Evolutionary conservation across 2,888 invertebrate species (phyloP), one percentile per base, ranked within the genome.

Genomic region (Eumerus sabulonum): DNA sequence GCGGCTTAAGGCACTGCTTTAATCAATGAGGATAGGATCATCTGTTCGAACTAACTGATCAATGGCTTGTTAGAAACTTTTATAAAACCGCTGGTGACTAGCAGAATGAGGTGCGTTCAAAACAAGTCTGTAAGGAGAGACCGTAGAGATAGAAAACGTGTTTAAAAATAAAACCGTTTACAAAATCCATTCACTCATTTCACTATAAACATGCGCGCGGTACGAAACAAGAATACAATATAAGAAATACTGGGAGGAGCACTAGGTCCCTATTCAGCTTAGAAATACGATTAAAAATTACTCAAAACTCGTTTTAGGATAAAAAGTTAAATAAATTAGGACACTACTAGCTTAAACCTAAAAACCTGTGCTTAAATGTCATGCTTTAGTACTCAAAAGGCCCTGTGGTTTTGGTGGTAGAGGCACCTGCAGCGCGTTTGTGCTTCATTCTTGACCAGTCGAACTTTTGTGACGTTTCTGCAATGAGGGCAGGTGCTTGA

Each of bases 401-500:
- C 17, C 40, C 38, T 7, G 18, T 40, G 17, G 59, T 27, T 27
- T 2, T 7, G 27, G 27, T 7, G 27, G 27, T 4, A 7, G 27
- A 27, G 27, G 27, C 27, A 27, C 27, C 51, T 13, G 54, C n/a
- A 1, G 40, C n/a, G 63, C 81, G 72, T 54, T 83, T 71, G 12
- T 79, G 48, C 44, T 79, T 73, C 12, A 79, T 64, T 7, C 74
- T 45, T 18, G 79, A 74, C 79, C 79, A 79, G 47, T 79, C 79
- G 18, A 79, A 79, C 18, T 79, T 79, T 38, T 79, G 74, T 9
- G 63, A 63, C n/a, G 68, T 44, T 35, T 84, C 82, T 0, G 82
- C 63, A 14, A 83, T 83, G 12, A 84, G 73, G 1, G 64, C 72
- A 3, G 84, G 84, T 11, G 84, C 77, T 60, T 82, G 82, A 14